Evolutionary conservation across 1,140 invertebrate species (phyloP), one percentile per base, ranked within the genome.

Genomic region (Scaptodrosophila lebanonensis): DNA sequence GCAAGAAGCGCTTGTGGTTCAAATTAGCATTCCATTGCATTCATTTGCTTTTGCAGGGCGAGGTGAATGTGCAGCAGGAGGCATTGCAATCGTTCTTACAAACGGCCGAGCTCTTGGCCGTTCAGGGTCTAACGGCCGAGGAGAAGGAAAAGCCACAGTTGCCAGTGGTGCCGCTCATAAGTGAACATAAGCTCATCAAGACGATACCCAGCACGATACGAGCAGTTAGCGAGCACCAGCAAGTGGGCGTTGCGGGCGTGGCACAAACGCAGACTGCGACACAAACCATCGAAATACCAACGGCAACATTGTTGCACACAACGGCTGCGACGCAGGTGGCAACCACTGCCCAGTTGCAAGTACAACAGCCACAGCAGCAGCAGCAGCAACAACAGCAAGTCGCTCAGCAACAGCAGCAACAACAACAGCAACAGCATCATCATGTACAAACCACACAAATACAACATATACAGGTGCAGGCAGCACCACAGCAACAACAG

Each of bases 51-150:
- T 44, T 16, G 12, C 86, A 91, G 85, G 95, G 95, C 48, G 95
- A 97, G 88, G 95, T 97, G 5, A 96, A 96, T 86, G 95, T 97
- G 45, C 92, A 94, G 61, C 93, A 96, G 86, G 94, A 95, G 56
- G 94, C 96, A 77, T 88, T 97, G 68, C 91, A 94, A 65, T 92
- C 93, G 8, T 95, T 97, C 89, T 88, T 97, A 56, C 92, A 94
- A 75, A 96, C 95, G 54, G 95, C 95, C 33, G 95, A 96, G 87
- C 89, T 95, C 64, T 89, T 97, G 66, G 93, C 96, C 88, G 94
- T 97, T 63, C 94, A 95, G 88, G 95, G 95, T 58, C 89, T 97
- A 61, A 95, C 95, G 33, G 89, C 90, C 59, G 89, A 89, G 45
- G 85, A 86, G 47, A 86, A 86, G 44, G 84, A 86, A 39, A 82